Percentiles rank a stretch among this genome's conserved stretches.
These are phyloP conservation scores for Druon quercuslanigerum DNA, from an alignment of 1,140 invertebrate genomes.

Conservation along the genomic window DNA sequence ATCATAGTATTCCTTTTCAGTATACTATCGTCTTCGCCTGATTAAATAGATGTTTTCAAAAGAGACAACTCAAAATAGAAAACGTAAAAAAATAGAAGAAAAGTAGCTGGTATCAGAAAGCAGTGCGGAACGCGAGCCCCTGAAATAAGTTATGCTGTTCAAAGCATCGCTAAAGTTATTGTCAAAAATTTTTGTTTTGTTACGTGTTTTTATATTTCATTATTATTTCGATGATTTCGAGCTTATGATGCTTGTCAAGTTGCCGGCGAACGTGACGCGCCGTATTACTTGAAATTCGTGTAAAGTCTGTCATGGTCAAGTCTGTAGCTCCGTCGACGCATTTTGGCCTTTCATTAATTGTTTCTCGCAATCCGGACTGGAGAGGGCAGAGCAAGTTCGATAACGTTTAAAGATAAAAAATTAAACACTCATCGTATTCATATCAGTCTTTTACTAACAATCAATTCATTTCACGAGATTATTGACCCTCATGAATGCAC, in stretches of 20 bases:
- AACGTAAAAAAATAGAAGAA: constrained; percentile 26
- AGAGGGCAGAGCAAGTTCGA: constrained; percentile 67
- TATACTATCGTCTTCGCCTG: no score
- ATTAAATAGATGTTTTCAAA: no score
- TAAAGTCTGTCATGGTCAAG: constrained; percentile 32
- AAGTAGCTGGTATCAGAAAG: constrained; percentile 57
- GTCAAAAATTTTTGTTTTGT: constrained; percentile 49
- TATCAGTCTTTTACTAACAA: not conserved
- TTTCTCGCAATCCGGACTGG: constrained; percentile 56
- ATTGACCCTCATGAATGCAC: not conserved
- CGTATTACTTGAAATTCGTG: constrained; percentile 39
- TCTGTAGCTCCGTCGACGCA: constrained; percentile 36
- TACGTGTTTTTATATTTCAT: constrained; percentile 43
- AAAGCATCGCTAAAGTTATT: constrained; percentile 65
- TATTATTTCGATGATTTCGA: constrained; percentile 51
- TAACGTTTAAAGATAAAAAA: constrained; percentile 34
- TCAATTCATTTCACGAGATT: not conserved
- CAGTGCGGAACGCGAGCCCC: constrained; percentile 63
- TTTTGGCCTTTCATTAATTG: constrained; percentile 27
- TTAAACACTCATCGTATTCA: constrained; percentile 33
- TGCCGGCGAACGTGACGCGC: constrained; percentile 63
- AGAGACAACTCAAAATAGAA: constrained; percentile 32
- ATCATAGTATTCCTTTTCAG: no score
- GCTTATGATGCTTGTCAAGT: constrained; percentile 54
- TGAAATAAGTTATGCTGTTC: constrained; percentile 65